Evolutionary conservation across 2,113 vertebrate genomes (phyloP), one percentile per base, ranked within the genome.

Genomic region (Delphinapterus leucas): DNA sequence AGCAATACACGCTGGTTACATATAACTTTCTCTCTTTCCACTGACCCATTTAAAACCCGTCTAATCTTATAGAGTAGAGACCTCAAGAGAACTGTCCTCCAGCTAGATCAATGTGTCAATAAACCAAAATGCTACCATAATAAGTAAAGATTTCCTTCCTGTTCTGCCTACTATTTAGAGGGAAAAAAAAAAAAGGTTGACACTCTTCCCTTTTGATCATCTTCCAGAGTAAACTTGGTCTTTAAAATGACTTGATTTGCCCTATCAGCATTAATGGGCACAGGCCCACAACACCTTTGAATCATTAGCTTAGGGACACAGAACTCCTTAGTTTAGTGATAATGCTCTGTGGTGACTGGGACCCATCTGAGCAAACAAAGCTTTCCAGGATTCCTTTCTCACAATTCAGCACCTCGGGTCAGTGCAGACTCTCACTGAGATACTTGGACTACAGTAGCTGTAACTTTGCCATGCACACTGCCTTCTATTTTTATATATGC

Each of bases 131-230:
- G 38, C 20, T 80, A 21, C 31, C 77, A 71, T 53, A 79, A 74
- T 77, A 96, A 88, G 60, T 80, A 18, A 96, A 65, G n/a, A 79
- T 84, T 91, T 85, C 63, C 41, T 92, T 92, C 28, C 55, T 83
- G 4, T 49, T 97, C 38, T 90, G 55, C 31, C 28, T 67, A 70
- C 49, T n/a, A 88, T 6, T 88, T 55, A 82, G 33, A 20, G 28
- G 17, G 10, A 7, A 11, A 33, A 12, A 44, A 70, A 68, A 96
- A 68, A 76, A 88, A 86, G 41, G 53, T 47, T 73, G 2, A 70
- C 21, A 21, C 47, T 88, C 81, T 94, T 92, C 38, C 47, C 44
- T 79, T 85, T 21, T 87, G 26, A 93, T 44, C n/a, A 92, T 85
- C 68, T 85, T 86, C 9, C 71, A 88, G 17, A 80, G 18, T 60